Evolutionary conservation across 2,888 invertebrate species (phyloP).

Genomic region (Bellardia bayeri): DNA sequence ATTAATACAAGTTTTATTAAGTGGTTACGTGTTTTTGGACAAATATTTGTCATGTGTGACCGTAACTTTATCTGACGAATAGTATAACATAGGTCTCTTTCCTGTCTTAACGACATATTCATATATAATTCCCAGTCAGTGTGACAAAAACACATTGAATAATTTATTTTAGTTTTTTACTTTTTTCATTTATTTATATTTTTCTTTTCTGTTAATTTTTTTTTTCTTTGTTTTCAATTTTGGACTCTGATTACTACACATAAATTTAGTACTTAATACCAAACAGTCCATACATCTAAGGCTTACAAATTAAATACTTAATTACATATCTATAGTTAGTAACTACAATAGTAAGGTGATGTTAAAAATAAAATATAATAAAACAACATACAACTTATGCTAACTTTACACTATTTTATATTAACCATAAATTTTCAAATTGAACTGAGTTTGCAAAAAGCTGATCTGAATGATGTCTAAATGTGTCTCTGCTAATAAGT

Average conservation of each 20-base stretch:
- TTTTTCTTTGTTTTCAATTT: neutral
- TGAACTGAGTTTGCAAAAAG: neutral
- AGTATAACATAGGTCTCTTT: too few species aligned
- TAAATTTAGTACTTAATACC: slow-evolving; percentile 34
- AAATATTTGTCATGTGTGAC: too few species aligned
- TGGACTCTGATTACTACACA: slow-evolving; percentile 1
- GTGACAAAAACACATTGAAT: neutral
- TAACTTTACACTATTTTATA: too few species aligned
- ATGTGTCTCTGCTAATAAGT: too few species aligned
- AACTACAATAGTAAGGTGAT: neutral
- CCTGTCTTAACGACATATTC: too few species aligned
- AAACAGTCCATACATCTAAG: slow-evolving; percentile 45
- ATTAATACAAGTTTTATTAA: too few species aligned
- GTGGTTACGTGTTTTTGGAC: too few species aligned
- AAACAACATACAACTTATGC: neutral
- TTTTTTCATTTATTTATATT: slow-evolving; percentile 18
- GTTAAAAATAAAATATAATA: neutral
- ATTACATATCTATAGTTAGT: neutral
- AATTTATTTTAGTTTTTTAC: neutral
- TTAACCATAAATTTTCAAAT: too few species aligned
- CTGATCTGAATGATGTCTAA: too few species aligned
- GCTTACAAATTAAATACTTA: slow-evolving; percentile 28
- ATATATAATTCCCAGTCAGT: too few species aligned
- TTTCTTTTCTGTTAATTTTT: slow-evolving; percentile 2
- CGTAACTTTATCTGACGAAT: too few species aligned